These are phyloP conservation scores for Microtus agrestis DNA, from an alignment of 2,797 vertebrate genomes.

Conservation along the genomic window DNA sequence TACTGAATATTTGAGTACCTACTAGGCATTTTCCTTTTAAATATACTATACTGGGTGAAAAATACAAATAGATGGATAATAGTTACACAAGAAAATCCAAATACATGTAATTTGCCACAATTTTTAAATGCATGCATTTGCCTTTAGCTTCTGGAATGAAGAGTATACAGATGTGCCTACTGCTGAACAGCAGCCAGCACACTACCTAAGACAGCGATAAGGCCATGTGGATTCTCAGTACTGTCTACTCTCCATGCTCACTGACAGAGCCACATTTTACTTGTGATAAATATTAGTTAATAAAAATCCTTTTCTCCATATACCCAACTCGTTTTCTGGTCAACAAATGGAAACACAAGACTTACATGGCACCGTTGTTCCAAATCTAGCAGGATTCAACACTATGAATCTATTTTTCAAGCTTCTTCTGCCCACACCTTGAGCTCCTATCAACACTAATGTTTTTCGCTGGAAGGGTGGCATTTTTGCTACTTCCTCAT, in stretches of 20 bases:
- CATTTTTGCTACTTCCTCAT: constrained; percentile 98
- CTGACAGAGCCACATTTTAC: background rate
- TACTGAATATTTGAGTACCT: background rate
- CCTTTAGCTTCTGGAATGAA: background rate
- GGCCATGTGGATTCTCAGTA: background rate
- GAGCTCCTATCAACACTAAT: constrained; percentile 97
- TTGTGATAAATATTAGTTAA: background rate
- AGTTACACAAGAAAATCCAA: constrained; percentile 32
- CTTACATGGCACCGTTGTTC: constrained; percentile 99
- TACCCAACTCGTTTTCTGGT: background rate
- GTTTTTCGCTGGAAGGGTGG: constrained; percentile 99
- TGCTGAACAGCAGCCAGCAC: background rate
- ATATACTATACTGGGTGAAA: background rate
- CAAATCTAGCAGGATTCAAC: constrained; percentile 95
- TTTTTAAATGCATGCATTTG: background rate
- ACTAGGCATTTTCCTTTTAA: constrained; percentile 1
- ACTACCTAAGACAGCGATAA: background rate
- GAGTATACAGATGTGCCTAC: background rate
- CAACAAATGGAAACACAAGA: constrained; percentile 72
- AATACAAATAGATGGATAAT: background rate
- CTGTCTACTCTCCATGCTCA: background rate
- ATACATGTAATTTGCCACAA: background rate
- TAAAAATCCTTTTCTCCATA: background rate
- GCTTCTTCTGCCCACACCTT: constrained; percentile 98
- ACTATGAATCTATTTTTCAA: constrained; percentile 98